These are phyloP conservation scores for Caradrina clavipalpis DNA, from an alignment of 2,888 invertebrate genomes.

Conservation along the genomic window DNA sequence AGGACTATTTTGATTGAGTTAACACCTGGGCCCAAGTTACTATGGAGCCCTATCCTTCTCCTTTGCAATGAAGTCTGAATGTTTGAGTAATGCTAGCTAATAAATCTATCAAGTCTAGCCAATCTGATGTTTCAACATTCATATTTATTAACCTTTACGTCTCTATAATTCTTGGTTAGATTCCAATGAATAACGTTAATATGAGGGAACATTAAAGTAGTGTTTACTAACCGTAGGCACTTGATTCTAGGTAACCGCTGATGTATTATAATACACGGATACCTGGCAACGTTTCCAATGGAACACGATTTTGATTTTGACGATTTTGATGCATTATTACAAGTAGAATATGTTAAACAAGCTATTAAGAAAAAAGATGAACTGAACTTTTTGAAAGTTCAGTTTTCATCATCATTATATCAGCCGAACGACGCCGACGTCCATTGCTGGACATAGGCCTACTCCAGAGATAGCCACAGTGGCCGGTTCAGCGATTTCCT, in stretches of 20 bases:
- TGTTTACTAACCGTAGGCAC: slow-evolving; percentile 23
- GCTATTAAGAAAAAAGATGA: no score
- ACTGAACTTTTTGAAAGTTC: no score
- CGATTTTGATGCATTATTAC: background rate
- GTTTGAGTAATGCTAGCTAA: background rate
- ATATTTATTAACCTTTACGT: slow-evolving; percentile 6
- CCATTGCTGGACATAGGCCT: no score
- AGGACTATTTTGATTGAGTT: no score
- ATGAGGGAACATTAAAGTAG: slow-evolving; percentile 26
- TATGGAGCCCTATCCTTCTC: no score
- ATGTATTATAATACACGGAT: slow-evolving; percentile 40
- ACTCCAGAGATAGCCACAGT: no score
- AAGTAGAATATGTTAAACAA: background rate
- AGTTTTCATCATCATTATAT: no score
- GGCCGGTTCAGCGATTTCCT: no score
- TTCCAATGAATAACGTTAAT: slow-evolving; percentile 20
- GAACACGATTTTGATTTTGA: background rate
- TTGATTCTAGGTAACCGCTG: slow-evolving; percentile 47
- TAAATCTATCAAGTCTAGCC: no score
- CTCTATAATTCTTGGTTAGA: slow-evolving; percentile 14
- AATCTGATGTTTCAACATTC: background rate
- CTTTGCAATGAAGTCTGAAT: background rate
- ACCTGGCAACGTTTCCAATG: slow-evolving; percentile 33
- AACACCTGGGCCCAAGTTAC: no score
- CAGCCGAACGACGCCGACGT: no score